Evolutionary conservation across 1,140 invertebrate genomes (phyloP), one percentile per base, ranked within the genome.

Genomic region (Druon quercuslanigerum): DNA sequence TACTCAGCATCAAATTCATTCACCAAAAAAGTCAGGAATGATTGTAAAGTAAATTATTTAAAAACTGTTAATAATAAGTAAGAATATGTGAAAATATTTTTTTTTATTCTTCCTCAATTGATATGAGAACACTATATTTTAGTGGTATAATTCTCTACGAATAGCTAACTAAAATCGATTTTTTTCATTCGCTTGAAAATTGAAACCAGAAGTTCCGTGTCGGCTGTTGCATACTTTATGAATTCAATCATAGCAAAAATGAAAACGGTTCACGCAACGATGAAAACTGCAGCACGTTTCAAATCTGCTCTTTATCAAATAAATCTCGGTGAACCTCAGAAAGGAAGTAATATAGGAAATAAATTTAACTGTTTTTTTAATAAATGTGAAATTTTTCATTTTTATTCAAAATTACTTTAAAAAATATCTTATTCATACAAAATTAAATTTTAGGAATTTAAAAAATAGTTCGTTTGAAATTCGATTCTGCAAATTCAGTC

Each of bases 161-260:
- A 40, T 16, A 46, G 60, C 60, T n/a, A 33, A 33, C 25, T 46
- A 66, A 40, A 66, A 40, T 66, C 60, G 33, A 66, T 66, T 66
- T 40, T 66, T 60, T 33, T 33, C 25, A 66, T 66, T 66, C 40
- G 40, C 14, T 66, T 66, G 33, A 14, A 66, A 66, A 66, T 66
- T 66, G 60, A 66, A 66, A 66, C 60, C 33, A 66, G 60, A 66
- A 66, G 60, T 66, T 66, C 57, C 60, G 60, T 40, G 60, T 66
- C 60, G 60, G 60, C 60, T 66, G 60, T 66, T 66, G 25, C 60
- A 66, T 66, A 66, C 60, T 66, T 66, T 66, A 66, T 66, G 60
- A 66, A 33, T 66, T 66, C 60, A 66, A 66, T 66, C 60, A 66
- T 40, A 40, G 60, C 60, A 66, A 66, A 66, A 66, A 66, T 66